These are phyloP conservation scores for Astropecten irregularis DNA, from an alignment of 53 echinoderm and acorn worm species.

Conservation along the genomic window DNA sequence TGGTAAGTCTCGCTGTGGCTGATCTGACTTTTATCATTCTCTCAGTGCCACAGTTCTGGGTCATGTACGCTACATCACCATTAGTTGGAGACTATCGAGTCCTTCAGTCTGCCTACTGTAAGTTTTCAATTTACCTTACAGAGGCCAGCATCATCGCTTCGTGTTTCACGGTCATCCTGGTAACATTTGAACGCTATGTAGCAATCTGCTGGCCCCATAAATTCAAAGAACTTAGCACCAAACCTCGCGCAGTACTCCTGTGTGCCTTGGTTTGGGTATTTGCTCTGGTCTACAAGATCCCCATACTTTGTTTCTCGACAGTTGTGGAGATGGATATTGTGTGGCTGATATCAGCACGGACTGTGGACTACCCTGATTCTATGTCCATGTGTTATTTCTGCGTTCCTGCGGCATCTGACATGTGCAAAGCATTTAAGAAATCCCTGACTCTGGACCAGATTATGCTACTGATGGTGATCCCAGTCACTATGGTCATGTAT, in stretches of 20 bases:
- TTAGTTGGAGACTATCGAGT: slow-evolving; percentile 41
- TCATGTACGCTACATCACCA: slow-evolving; percentile 49
- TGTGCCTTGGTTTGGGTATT: slow-evolving; percentile 80
- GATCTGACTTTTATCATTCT: slow-evolving; percentile 68
- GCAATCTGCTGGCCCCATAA: slow-evolving; percentile 96
- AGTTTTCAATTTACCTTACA: slow-evolving; percentile 60
- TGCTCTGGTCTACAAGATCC: slow-evolving; percentile 85
- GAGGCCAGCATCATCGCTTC: slow-evolving; percentile 85
- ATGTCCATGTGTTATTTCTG: slow-evolving; percentile 68
- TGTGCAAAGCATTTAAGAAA: slow-evolving; percentile 60
- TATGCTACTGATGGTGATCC: slow-evolving; percentile 92
- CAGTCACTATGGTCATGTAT: slow-evolving; percentile 85
- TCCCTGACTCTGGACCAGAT: slow-evolving; percentile 87
- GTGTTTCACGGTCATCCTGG: slow-evolving; percentile 85
- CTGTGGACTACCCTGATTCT: slow-evolving; percentile 42
- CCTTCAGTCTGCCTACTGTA: slow-evolving; percentile 54
- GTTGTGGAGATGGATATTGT: slow-evolving; percentile 43
- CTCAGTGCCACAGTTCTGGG: slow-evolving; percentile 67
- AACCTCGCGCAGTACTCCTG: slow-evolving; percentile 78
- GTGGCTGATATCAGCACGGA: slow-evolving; percentile 52
- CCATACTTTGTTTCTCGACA: slow-evolving; percentile 73
- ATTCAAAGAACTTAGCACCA: slow-evolving; percentile 90
- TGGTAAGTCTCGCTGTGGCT: slow-evolving; percentile 86
- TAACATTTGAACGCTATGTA: slow-evolving; percentile 91
- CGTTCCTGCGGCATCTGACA: slow-evolving; percentile 5